Conservation (phyloP, 2,797 vertebrate genomes). For the Silurus aristotelis region DNA sequence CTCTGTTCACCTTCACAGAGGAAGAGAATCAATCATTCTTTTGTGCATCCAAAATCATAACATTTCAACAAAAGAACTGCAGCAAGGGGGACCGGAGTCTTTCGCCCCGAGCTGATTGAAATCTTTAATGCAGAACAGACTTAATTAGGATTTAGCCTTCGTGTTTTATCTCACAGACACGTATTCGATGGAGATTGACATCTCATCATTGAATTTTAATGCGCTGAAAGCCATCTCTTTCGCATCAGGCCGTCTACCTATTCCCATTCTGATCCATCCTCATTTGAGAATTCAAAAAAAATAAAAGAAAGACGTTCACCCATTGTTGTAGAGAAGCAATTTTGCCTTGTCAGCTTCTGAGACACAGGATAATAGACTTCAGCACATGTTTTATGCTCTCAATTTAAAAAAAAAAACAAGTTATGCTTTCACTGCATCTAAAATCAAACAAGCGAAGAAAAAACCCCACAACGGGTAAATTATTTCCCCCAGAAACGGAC, state of each 20-base stretch:
- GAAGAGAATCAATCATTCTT: slow-evolving; percentile 61
- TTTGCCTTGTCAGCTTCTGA: slow-evolving; percentile 32
- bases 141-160: slow-evolving; percentile 60
- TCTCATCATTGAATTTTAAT: slow-evolving; percentile 56
- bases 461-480: background rate
- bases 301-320: slow-evolving; percentile 38
- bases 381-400: slow-evolving; percentile 43
- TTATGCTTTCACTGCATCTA: slow-evolving; percentile 1
- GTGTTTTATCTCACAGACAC: slow-evolving; percentile 55
- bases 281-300: slow-evolving; percentile 45
- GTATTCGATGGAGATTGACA: slow-evolving; percentile 58
- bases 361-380: slow-evolving; percentile 31
- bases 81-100: slow-evolving; percentile 53
- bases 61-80: slow-evolving; percentile 60
- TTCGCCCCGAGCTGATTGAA: slow-evolving; percentile 52
- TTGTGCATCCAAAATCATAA: slow-evolving; percentile 63
- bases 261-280: slow-evolving; percentile 52
- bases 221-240: slow-evolving; percentile 51
- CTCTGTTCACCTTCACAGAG: slow-evolving; percentile 58
- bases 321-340: slow-evolving; percentile 29
- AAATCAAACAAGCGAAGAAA: background rate
- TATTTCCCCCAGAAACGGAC: background rate
- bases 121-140: slow-evolving; percentile 59
- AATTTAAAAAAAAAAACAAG: slow-evolving; percentile 17
- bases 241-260: slow-evolving; percentile 41